Evolutionary conservation across 2,113 vertebrate species (phyloP).

Genomic region (rabbit (Oryctolagus cuniculus)): mOryCun1.1 NC_091432.1:95233501-95234000

Average conservation of each 20-base stretch:
- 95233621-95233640: not conserved
- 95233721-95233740: not conserved
- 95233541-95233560: not conserved
- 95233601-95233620: not conserved
- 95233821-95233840: conserved; percentile 1
- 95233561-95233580: not conserved
- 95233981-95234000: conserved; percentile 46
- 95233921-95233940: conserved; percentile 75
- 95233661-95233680: not conserved
- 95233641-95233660: not conserved
- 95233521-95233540: fast-evolving
- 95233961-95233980: conserved; percentile 60
- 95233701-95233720: conserved; percentile 37
- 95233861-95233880: conserved; percentile 30
- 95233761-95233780: conserved; percentile 4
- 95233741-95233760: not conserved
- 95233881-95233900: conserved; percentile 57
- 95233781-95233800: not conserved
- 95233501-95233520: not conserved
- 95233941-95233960: conserved; percentile 70
- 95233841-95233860: not conserved
- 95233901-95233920: conserved; percentile 64
- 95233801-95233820: not conserved
- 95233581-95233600: not conserved
- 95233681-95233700: not conserved